A percentile compares a stretch with the other conserved stretches of the same genome.
Conservation (phyloP, 2,888 invertebrate genomes). For the Lasius fuliginosus region DNA sequence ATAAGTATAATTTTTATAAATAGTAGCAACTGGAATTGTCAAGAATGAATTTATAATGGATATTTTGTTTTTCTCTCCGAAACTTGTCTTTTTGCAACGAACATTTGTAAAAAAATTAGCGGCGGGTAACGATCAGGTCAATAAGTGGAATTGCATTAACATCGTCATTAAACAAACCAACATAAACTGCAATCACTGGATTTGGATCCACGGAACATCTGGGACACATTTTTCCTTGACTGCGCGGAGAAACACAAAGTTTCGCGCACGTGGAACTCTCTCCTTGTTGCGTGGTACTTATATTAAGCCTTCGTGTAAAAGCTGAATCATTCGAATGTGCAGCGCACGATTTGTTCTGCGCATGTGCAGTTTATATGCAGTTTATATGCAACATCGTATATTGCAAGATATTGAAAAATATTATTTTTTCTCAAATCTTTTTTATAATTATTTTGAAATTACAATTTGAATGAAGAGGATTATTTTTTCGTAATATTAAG, state of each 20-base stretch:
- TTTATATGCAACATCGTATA: not conserved
- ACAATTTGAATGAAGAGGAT: not conserved
- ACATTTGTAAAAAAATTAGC: not conserved
- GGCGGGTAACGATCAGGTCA: not conserved
- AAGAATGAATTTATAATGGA: not conserved
- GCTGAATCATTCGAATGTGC: constrained; percentile 43
- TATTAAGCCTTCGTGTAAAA: constrained; percentile 39
- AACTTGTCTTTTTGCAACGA: not conserved
- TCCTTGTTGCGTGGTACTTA: not conserved
- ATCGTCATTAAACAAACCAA: constrained; percentile 60
- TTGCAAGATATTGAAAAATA: not conserved
- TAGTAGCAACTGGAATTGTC: not conserved
- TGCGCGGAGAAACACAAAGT: constrained; percentile 11
- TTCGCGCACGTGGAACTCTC: constrained; percentile 19
- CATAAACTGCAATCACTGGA: constrained; percentile 26
- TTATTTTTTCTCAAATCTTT: not conserved
- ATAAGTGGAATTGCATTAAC: constrained; percentile 44
- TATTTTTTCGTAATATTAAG: not conserved
- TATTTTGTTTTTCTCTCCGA: not conserved
- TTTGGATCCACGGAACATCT: constrained; percentile 65
- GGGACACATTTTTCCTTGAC: constrained; percentile 57
- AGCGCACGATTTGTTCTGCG: not conserved
- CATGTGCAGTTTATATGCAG: not conserved
- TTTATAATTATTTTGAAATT: not conserved
- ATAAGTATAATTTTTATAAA: not conserved